phyloP scores from a whole-genome alignment of 1,140 invertebrate genomes.

The Solenopsis fugax region DNA sequence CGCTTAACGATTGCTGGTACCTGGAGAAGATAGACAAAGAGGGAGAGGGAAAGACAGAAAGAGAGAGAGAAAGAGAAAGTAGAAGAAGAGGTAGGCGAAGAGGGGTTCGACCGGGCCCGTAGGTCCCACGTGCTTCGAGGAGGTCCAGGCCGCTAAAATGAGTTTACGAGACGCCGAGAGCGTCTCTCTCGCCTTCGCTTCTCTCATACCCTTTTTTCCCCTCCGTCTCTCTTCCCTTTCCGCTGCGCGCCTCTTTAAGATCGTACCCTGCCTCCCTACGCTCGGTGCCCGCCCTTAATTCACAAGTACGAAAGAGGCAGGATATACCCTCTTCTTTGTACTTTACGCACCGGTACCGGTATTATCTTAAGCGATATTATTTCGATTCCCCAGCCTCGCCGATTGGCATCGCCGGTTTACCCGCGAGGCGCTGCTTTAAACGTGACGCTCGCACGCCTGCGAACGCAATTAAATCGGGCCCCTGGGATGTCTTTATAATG shows the following conservation, averaged over 20 bases:
- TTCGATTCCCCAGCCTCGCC: conserved; percentile 68
- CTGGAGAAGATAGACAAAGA: conserved; percentile 59
- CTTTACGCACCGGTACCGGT: conserved; percentile 65
- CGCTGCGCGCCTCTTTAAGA: conserved; percentile 49
- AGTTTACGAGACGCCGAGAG: conserved; percentile 82
- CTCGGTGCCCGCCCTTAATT: conserved; percentile 61
- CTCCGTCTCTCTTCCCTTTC: conserved; percentile 63
- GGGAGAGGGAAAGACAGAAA: conserved; percentile 33
- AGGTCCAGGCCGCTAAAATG: conserved; percentile 84
- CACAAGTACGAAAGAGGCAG: conserved; percentile 45
- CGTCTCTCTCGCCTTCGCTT: conserved; percentile 54
- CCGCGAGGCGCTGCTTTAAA: conserved; percentile 22
- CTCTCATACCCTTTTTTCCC: conserved; percentile 26
- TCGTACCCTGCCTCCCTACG: conserved; percentile 14
- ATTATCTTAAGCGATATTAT: conserved; percentile 74
- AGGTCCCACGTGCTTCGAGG: conserved; percentile 77
- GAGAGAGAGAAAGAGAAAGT: background rate
- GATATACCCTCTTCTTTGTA: conserved; percentile 65
- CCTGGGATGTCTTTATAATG: conserved; percentile 58
- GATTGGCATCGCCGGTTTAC: conserved; percentile 36
- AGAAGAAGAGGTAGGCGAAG: conserved; percentile 15
- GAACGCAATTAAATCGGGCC: conserved; percentile 44
- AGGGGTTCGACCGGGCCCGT: conserved; percentile 9
- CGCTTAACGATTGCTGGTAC: conserved; percentile 84
- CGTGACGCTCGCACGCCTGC: conserved; percentile 13